Base-by-base conservation (phyloP, 2,113 vertebrate species). In the Limanda limanda region DNA sequence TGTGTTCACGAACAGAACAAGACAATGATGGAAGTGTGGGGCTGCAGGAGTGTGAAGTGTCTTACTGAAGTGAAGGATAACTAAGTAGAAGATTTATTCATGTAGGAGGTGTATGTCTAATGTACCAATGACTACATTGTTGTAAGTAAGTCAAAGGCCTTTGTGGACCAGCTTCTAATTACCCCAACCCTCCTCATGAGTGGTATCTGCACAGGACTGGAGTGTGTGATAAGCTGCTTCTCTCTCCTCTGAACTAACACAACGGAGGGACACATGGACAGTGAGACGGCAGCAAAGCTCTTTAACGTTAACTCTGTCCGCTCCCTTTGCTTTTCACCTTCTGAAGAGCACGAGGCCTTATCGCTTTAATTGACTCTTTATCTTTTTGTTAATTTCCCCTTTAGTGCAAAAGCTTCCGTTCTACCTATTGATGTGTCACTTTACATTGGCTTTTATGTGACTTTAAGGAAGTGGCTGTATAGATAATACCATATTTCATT, bases 291-390 rank as follows among this genome's bases (percentile, higher is more conserved):
- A 75, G 90, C 92, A 88, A 18, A 18, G 69, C 86, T 83, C 58
- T 91, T 89, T 79, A 76, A 92, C 61, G 64, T 86, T 86, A 87
- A 0, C 18, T 17, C 95, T 96, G 95, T 96, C 96, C 95, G 87
- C 91, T 86, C 87, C 84, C 15, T 48, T 18, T 48, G 51, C 51
- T 21, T 21, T 18, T 48, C 45, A 48, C 45, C 15, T 48, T 82
- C 78, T 69, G 68, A 89, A 79, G 91, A 83, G 93, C 48, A 0
- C 55, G n/a, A 71, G 85, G 89, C 82, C 86, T 96, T 94, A 97
- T 97, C 92, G 88, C 88, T 96, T 95, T 97, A 96, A 97, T 97
- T 96, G 95, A 95, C 95, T 95, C 94, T 95, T 95, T 96, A 93
- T 93, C 89, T 89, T 92, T 82, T 48, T 85, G 68, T 90, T 85